Evolutionary conservation across 2,113 vertebrate genomes (phyloP).

Genomic region (Eulacestoma nigropectus): DNA sequence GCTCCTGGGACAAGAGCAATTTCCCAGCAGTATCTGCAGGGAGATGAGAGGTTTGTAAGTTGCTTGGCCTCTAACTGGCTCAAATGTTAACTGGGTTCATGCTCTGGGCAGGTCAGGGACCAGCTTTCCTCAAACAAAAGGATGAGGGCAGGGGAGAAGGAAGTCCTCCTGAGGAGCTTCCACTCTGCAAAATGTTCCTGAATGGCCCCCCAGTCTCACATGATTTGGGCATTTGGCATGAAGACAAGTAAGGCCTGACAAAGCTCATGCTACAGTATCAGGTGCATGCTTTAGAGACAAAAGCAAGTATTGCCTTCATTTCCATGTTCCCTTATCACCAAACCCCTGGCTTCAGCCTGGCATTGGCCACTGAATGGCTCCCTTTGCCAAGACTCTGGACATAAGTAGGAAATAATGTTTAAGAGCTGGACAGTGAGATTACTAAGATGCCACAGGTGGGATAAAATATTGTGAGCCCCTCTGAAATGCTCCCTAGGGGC

Average conservation of each 20-base stretch:
- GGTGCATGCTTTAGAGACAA: background rate
- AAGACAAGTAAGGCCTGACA: background rate
- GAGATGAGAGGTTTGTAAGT: background rate
- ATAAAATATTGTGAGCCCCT: background rate
- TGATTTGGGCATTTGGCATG: background rate
- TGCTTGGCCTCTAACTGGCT: background rate
- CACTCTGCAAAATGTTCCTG: background rate
- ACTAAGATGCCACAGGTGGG: background rate
- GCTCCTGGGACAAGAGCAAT: background rate
- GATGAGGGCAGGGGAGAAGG: background rate
- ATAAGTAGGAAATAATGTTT: background rate
- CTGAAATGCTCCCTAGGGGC: background rate
- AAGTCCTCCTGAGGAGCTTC: background rate
- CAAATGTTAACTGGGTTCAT: background rate
- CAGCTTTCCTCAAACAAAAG: background rate
- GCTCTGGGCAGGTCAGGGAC: background rate
- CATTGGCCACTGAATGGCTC: background rate
- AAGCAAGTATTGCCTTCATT: conserved; percentile 35
- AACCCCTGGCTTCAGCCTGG: background rate
- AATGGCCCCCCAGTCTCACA: background rate
- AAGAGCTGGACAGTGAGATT: background rate
- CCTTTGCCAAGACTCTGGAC: background rate
- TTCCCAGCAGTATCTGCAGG: background rate
- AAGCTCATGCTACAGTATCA: background rate
- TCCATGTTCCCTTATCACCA: background rate